Evolutionary conservation across 2,888 invertebrate species (phyloP), one percentile per base, ranked within the genome.

Genomic region (Catocala sponsa): DNA sequence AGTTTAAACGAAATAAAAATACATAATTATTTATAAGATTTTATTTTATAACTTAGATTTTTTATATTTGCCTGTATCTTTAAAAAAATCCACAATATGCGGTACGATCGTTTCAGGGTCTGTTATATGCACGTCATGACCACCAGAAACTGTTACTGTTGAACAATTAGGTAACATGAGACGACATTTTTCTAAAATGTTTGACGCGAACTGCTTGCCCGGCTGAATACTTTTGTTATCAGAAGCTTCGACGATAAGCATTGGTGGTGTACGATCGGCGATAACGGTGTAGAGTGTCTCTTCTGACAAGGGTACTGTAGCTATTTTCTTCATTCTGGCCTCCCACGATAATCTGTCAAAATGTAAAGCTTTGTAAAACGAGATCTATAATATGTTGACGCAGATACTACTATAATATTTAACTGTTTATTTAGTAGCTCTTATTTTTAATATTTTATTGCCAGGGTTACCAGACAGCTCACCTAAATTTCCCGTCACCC

Each of bases 41-140:
- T 25, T 59, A 63, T 56, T 62, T 75, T n/a, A 81, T 41, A 82
- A 43, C 65, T 82, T 83, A 57, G 74, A 76, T 69, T 66, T 79
- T 7, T 51, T 53, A 41, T 55, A 41, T 55, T 33, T 69, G 13
- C 62, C 57, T 53, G 63, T 41, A 6, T 50, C 65, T 59, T 78
- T 76, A 4, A 95, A 80, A 81, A 93, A 94, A 7, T 83, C 72
- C 1, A 72, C 68, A 49, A 95, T 76, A 64, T 85, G 62, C 0
- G 84, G 78, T 0, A 90, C 94, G 12, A 96, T 86, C 11, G 78
- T 72, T 70, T 95, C 94, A 5, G 96, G 95, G 67, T 91, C 79
- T 55, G 94, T 95, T 55, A 95, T 92, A 75, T 96, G 96, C 10
- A 95, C 90, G 75, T 96, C 95, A 66, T 96, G 96, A 63, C 91